Base-by-base conservation (phyloP, 2,888 invertebrate species). In the Microchrysa polita region DNA sequence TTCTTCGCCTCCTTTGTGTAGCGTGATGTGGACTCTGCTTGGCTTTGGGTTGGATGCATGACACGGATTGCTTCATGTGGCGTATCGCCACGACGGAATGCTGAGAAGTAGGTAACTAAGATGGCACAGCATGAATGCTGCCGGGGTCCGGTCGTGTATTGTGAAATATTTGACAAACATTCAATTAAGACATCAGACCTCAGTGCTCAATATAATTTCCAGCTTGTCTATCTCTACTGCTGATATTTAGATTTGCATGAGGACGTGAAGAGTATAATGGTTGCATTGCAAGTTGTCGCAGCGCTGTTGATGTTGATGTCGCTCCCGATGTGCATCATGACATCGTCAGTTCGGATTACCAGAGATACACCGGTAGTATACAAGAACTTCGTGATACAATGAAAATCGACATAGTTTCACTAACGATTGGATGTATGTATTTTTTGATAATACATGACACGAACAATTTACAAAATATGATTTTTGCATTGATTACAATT, bases 401-500 rank as follows among this genome's bases (percentile, higher is more conserved):
- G 59, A n/a, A 59, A 59, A 23, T 14, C n/a, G 27, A 59, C n/a
- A 23, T 27, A 23, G 59, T 23, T n/a, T 59, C 59, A 59, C 22
- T 59, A 59, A 59, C 27, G 23, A 23, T 59, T 59, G 10, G 23
- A 59, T 59, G 59, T 59, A 48, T 48, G 48, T 59, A 59, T 59
- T 59, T 34, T 34, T 59, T 23, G 27, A 59, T 59, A 23, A 27
- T 59, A 59, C 59, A 59, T 23, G 59, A 59, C 27, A 23, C 59
- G 23, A 59, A 23, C 27, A 27, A 59, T 59, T 59, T 27, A 59
- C 59, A 27, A 59, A 59, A 59, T 23, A 59, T 59, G 59, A 59
- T 59, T 59, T 59, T 59, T 59, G 14, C 1, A 59, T 23, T 22
- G 16, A 52, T 16, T 22, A 55, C 48, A n/a, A 10, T 48, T 10